Base-by-base conservation (phyloP, 2,888 invertebrate species). In the Lutraria lutraria region DNA sequence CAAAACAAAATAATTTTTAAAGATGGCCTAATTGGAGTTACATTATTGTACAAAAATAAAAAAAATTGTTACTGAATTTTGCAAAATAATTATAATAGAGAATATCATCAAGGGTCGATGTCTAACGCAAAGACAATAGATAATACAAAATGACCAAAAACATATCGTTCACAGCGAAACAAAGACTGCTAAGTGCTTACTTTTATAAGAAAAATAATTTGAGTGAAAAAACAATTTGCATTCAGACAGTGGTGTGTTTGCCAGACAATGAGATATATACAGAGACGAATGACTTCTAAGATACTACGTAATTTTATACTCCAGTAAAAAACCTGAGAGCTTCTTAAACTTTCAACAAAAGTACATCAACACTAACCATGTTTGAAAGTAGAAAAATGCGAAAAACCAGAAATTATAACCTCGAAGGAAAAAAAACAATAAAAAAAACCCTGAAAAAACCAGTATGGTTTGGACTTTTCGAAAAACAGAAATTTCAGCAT, bases 331-430 rank as follows among this genome's bases (percentile, higher is more conserved):
- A 31, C n/a, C n/a, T 25, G 25, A 68, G 25, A 68, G 25, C 25
- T n/a, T 68, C 63, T n/a, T 25, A 68, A 68, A 68, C 63, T 68
- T 68, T 68, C 63, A 68, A 25, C 63, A 68, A 25, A 68, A 68
- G 25, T n/a, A 43, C 6, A 25, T n/a, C 63, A n/a, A n/a, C n/a
- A n/a, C n/a, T n/a, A n/a, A n/a, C n/a, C n/a, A n/a, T n/a, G n/a
- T n/a, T n/a, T n/a, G n/a, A n/a, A n/a, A n/a, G n/a, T n/a, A n/a
- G n/a, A n/a, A n/a, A n/a, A n/a, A n/a, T n/a, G n/a, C n/a, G n/a
- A n/a, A n/a, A n/a, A n/a, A n/a, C n/a, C n/a, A n/a, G n/a, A n/a
- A n/a, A n/a, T n/a, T n/a, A n/a, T n/a, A n/a, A n/a, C n/a, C n/a
- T n/a, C n/a, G n/a, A n/a, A n/a, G n/a, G n/a, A n/a, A n/a, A n/a